A percentile compares a stretch with the other conserved stretches of the same genome.
Conservation (phyloP, 2,797 vertebrate genomes). For the Peromyscus melanophrys region DNA sequence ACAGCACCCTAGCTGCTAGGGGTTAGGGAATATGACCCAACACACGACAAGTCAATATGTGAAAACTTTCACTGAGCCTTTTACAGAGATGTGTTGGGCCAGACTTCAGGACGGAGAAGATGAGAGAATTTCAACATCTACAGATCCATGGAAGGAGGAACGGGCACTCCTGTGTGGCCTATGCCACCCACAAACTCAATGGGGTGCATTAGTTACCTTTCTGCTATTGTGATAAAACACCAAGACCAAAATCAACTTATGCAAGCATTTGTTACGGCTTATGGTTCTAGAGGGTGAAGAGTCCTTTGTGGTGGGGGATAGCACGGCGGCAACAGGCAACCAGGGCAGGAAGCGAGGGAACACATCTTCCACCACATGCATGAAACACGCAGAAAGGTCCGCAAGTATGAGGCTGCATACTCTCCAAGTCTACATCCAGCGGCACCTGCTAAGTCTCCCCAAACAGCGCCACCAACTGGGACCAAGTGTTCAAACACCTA, state of each 20-base stretch:
- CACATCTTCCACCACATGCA: background rate
- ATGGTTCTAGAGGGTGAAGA: background rate
- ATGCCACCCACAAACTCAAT: rapidly evolving
- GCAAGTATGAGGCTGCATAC: background rate
- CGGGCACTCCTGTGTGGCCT: rapidly evolving
- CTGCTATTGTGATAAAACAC: background rate
- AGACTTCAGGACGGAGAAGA: background rate
- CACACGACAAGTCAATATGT: background rate
- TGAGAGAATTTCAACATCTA: background rate
- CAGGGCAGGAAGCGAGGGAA: background rate
- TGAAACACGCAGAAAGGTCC: background rate
- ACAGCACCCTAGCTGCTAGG: background rate
- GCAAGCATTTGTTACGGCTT: background rate
- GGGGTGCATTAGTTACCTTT: too few relatives aligned
- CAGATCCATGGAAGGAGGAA: background rate
- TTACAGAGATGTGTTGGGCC: background rate
- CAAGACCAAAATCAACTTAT: too few relatives aligned
- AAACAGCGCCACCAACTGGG: background rate
- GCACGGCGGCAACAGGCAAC: too few relatives aligned
- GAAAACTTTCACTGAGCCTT: background rate
- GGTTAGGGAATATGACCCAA: background rate
- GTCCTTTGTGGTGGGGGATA: background rate
- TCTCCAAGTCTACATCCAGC: background rate
- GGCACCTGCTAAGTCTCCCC: background rate
- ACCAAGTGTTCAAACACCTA: background rate